A percentile compares a stretch with the other conserved stretches of the same genome.
phyloP scores from a whole-genome alignment of 2,797 vertebrate genomes.

The Arrhamphus sclerolepis region DNA sequence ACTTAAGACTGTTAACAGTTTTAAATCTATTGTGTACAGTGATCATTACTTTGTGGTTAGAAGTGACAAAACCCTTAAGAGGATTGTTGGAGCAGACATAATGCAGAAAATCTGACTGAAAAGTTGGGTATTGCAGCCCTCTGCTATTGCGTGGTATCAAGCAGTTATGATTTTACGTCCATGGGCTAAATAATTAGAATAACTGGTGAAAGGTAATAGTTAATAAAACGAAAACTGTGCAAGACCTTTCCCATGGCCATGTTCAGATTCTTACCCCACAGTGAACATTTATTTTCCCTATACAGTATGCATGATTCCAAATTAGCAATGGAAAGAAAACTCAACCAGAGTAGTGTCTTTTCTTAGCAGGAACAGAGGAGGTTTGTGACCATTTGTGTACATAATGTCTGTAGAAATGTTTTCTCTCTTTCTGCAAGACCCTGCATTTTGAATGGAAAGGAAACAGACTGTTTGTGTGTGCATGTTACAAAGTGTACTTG shows the following conservation, averaged over 20 bases:
- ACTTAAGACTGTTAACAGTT: too few species aligned
- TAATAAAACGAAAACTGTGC: neutral
- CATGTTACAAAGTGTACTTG: constrained; percentile 32
- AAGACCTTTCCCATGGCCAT: neutral
- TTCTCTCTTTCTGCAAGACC: constrained; percentile 37
- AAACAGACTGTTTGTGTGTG: constrained; percentile 62
- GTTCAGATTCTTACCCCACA: neutral
- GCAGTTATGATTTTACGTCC: neutral
- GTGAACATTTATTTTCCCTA: constrained; percentile 8
- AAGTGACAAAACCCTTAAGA: too few species aligned
- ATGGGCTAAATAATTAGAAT: neutral
- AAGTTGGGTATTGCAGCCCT: too few species aligned
- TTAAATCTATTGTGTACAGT: too few species aligned
- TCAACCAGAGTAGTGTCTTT: constrained; percentile 19
- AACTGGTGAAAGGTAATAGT: neutral
- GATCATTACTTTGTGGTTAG: too few species aligned
- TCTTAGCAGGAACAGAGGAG: constrained; percentile 49
- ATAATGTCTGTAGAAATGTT: constrained; percentile 67
- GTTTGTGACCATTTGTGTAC: constrained; percentile 67
- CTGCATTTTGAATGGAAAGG: constrained; percentile 43
- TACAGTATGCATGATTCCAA: constrained; percentile 26
- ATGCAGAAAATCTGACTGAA: too few species aligned
- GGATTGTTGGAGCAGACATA: too few species aligned
- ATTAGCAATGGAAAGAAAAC: constrained; percentile 35
- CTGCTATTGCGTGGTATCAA: too few species aligned